These are phyloP conservation scores for Ariolimax columbianus DNA, from an alignment of 2,888 invertebrate genomes.

Conservation along the genomic window DNA sequence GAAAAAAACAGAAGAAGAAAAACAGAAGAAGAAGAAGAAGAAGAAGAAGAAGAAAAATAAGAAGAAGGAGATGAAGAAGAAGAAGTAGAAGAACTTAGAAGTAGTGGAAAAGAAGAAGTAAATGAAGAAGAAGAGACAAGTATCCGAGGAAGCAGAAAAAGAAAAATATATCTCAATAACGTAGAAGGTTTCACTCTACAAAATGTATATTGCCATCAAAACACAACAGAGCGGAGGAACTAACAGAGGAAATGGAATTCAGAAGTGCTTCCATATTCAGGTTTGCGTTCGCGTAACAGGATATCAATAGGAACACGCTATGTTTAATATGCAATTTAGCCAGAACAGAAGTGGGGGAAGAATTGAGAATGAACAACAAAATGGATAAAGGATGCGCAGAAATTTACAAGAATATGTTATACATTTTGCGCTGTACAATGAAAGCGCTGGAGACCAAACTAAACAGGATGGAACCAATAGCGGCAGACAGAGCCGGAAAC, in stretches of 20 bases:
- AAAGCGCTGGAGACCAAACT: slow-evolving; percentile 36
- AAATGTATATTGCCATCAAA: not conserved
- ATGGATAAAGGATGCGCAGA: slow-evolving; percentile 12
- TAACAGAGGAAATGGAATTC: not conserved
- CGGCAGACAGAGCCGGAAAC: slow-evolving; percentile 33
- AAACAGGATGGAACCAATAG: slow-evolving; percentile 25
- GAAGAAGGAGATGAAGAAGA: too few species aligned
- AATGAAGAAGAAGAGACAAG: too few species aligned
- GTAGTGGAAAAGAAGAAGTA: too few species aligned
- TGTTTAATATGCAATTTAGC: slow-evolving; percentile 16
- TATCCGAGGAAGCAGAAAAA: too few species aligned
- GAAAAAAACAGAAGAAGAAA: too few species aligned
- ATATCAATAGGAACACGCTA: not conserved
- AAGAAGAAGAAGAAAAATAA: too few species aligned
- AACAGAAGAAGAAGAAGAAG: too few species aligned
- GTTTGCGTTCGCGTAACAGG: not conserved
- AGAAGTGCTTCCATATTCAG: not conserved
- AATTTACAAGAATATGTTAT: slow-evolving; percentile 28
- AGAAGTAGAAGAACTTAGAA: not conserved
- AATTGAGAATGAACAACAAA: not conserved
- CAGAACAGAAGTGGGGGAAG: not conserved
- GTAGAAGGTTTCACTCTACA: not conserved
- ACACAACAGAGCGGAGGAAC: not conserved
- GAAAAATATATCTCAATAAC: too few species aligned
- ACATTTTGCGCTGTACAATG: slow-evolving; percentile 19